A percentile compares a stretch with the other conserved stretches of the same genome.
phyloP scores from a whole-genome alignment of 2,797 vertebrate genomes.

The Cossypha niveicapilla region DNA sequence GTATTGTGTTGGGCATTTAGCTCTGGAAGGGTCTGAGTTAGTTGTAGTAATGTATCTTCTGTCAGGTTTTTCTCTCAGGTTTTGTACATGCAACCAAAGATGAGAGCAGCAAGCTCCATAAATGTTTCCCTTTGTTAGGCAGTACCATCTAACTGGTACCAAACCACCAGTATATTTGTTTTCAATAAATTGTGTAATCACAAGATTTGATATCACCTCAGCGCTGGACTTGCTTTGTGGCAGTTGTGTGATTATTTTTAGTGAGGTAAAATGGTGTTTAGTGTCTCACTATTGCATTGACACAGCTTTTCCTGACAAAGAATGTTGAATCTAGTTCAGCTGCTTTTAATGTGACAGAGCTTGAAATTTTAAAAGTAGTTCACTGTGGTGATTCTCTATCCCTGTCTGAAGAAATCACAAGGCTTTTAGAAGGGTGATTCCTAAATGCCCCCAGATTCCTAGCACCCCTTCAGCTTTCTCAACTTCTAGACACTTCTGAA shows the following conservation, averaged over 20 bases:
- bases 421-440: not conserved
- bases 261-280: not conserved
- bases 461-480: not conserved
- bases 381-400: not conserved
- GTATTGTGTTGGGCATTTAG: not conserved
- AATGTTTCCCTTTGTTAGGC: not conserved
- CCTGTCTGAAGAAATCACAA: not conserved
- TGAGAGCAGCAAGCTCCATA: not conserved
- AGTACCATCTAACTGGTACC: not conserved
- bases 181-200: not conserved
- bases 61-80: not conserved
- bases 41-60: not conserved
- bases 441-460: constrained; percentile 3
- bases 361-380: not conserved
- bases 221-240: not conserved
- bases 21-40: not conserved
- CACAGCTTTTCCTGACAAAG: not conserved
- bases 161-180: not conserved
- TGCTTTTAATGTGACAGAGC: not conserved
- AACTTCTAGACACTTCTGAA: not conserved
- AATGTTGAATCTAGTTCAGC: not conserved
- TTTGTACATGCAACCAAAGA: not conserved
- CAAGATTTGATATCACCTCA: not conserved
- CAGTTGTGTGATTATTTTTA: not conserved
- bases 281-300: not conserved